Conservation (phyloP, 2,888 invertebrate genomes). For the Cantharis lateralis region DNA sequence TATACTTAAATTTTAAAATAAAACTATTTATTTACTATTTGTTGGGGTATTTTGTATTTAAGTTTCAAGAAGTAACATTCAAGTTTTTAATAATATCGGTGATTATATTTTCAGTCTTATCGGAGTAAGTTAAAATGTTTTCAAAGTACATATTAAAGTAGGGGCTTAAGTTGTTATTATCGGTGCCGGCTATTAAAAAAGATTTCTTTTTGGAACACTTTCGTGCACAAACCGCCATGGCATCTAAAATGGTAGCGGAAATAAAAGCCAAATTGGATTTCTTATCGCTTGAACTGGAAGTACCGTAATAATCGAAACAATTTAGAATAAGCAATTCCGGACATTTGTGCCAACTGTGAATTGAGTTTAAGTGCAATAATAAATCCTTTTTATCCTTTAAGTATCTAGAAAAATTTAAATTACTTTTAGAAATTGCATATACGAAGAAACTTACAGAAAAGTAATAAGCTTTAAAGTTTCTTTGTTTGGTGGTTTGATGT, state of each 20-base stretch:
- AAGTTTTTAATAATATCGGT: not conserved
- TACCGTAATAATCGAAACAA: conserved; percentile 43
- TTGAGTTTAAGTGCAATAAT: conserved; percentile 45
- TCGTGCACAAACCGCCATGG: conserved; percentile 39
- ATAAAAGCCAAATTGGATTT: conserved; percentile 40
- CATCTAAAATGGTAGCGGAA: conserved; percentile 45
- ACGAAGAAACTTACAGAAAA: conserved; percentile 49
- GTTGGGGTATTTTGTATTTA: not conserved
- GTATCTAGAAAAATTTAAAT: conserved; percentile 43
- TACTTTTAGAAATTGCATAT: not conserved
- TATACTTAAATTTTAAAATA: not conserved
- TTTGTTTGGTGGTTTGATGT: conserved; percentile 43
- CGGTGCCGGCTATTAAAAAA: conserved; percentile 9
- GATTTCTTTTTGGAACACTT: conserved; percentile 16
- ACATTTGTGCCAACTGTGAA: conserved; percentile 47
- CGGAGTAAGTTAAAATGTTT: not conserved
- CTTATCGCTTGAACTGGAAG: not conserved
- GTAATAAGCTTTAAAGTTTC: conserved; percentile 48
- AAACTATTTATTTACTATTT: not conserved
- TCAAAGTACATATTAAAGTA: conserved; percentile 2
- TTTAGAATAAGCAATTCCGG: conserved; percentile 48
- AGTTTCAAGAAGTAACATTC: not conserved
- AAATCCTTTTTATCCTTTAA: conserved; percentile 47
- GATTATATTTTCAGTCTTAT: not conserved
- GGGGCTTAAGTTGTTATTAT: not conserved